These are phyloP conservation scores for Oreocharis arfaki DNA, from an alignment of 2,113 vertebrate genomes.

Conservation along the genomic window DNA sequence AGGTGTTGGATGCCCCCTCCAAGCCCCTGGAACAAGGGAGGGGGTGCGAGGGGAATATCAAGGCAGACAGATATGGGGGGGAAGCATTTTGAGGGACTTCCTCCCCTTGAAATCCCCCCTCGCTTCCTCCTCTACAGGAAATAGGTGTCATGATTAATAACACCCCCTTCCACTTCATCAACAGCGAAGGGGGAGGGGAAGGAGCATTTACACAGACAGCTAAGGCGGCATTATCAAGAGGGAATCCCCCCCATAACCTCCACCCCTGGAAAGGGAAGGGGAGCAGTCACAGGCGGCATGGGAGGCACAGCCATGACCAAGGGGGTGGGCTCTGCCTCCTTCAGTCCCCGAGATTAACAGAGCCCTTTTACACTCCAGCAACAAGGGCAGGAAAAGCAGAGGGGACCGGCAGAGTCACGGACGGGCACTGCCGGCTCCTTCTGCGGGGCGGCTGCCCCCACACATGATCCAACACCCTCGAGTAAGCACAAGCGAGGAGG, in stretches of 20 bases:
- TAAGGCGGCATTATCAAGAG: constrained; percentile 36
- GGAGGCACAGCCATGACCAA: neutral
- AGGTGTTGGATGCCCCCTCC: constrained; percentile 34
- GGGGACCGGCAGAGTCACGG: constrained; percentile 37
- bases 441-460: neutral
- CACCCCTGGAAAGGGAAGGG: neutral
- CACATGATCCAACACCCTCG: constrained; percentile 26
- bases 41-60: neutral
- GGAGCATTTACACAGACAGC: constrained; percentile 57
- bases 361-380: constrained; percentile 8
- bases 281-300: neutral
- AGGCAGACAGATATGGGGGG: constrained; percentile 10
- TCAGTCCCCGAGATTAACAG: neutral
- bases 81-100: constrained; percentile 52
- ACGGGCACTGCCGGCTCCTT: constrained; percentile 1
- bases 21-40: constrained; percentile 32
- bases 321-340: constrained; percentile 32
- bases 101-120: constrained; percentile 61
- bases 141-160: constrained; percentile 74
- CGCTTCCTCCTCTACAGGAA: constrained; percentile 68
- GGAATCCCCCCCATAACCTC: constrained; percentile 52
- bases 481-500: constrained; percentile 38
- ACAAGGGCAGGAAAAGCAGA: constrained; percentile 32
- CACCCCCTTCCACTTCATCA: constrained; percentile 76
- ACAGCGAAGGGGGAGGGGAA: constrained; percentile 46